Conservation (phyloP, 2,797 vertebrate genomes). For the Decapterus maruadsi region DNA sequence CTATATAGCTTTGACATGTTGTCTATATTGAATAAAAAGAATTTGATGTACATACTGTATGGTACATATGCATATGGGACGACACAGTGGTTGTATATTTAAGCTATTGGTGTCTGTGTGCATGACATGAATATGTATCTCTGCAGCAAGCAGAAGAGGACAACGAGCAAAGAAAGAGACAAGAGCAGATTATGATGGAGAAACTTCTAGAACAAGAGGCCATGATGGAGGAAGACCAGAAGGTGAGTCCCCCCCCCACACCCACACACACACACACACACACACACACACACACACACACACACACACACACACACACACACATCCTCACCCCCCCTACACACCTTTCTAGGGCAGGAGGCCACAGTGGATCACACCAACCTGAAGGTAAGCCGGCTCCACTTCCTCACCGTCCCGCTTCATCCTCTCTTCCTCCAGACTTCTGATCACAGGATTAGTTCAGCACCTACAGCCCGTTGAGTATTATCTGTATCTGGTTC, state of each 20-base stretch:
- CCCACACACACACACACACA: too few relatives aligned
- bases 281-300: too few relatives aligned
- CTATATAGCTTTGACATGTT: too few relatives aligned
- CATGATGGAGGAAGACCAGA: constrained; percentile 93
- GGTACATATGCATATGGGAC: background rate
- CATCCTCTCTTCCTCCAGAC: constrained; percentile 47
- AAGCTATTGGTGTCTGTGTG: background rate
- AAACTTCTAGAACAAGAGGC: constrained; percentile 98
- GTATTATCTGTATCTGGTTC: constrained; percentile 45
- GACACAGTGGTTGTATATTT: background rate
- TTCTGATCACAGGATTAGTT: constrained; percentile 65
- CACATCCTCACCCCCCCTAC: too few relatives aligned
- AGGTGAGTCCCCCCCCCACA: constrained; percentile 80
- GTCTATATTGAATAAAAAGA: too few relatives aligned
- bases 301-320: too few relatives aligned
- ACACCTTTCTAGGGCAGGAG: constrained; percentile 20
- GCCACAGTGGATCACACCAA: constrained; percentile 21
- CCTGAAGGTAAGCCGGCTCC: constrained; percentile 46
- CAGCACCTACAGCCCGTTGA: constrained; percentile 32
- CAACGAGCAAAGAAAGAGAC: constrained; percentile 94
- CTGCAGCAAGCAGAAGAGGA: constrained; percentile 96
- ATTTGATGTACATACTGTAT: too few relatives aligned
- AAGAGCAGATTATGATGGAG: constrained; percentile 95
- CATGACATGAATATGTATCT: background rate
- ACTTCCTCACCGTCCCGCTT: constrained; percentile 28